Evolutionary conservation across 2,888 invertebrate species (phyloP).

Genomic region (Andrena minutula): DNA sequence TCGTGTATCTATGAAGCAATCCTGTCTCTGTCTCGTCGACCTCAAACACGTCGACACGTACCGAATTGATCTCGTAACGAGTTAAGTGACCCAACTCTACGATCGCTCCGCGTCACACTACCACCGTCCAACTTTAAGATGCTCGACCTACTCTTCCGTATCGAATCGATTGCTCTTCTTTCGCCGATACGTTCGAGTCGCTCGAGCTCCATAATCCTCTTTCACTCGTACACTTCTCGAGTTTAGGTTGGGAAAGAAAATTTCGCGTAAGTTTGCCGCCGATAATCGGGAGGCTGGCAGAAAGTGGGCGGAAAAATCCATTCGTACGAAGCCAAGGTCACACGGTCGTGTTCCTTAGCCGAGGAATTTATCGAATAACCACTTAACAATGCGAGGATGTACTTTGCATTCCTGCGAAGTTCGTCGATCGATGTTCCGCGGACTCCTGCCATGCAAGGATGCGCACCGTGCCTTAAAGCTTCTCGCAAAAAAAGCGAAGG

Average conservation of each 20-base stretch:
- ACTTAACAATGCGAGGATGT: constrained; percentile 60
- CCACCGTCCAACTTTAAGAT: constrained; percentile 52
- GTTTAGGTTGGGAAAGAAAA: not conserved
- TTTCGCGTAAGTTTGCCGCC: not conserved
- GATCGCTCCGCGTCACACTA: constrained; percentile 41
- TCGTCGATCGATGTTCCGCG: constrained; percentile 62
- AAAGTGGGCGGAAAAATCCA: constrained; percentile 14
- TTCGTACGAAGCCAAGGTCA: not conserved
- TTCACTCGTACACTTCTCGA: not conserved
- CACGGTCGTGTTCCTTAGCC: constrained; percentile 19
- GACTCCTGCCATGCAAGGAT: constrained; percentile 56
- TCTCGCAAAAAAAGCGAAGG: constrained; percentile 45
- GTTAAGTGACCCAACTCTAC: constrained; percentile 66
- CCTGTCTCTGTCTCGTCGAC: constrained; percentile 49
- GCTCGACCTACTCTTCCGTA: constrained; percentile 52
- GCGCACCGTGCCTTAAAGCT: constrained; percentile 52
- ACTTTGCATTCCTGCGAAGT: constrained; percentile 66
- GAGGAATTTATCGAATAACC: constrained; percentile 59
- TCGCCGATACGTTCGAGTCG: not conserved
- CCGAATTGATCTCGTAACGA: constrained; percentile 65
- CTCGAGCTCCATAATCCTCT: not conserved
- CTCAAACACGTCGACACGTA: constrained; percentile 64
- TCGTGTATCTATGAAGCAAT: constrained; percentile 61
- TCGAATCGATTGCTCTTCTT: constrained; percentile 27
- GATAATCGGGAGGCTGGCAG: not conserved